Evolutionary conservation across 2,113 vertebrate genomes (phyloP).

Genomic region (Euleptes europaea): DNA sequence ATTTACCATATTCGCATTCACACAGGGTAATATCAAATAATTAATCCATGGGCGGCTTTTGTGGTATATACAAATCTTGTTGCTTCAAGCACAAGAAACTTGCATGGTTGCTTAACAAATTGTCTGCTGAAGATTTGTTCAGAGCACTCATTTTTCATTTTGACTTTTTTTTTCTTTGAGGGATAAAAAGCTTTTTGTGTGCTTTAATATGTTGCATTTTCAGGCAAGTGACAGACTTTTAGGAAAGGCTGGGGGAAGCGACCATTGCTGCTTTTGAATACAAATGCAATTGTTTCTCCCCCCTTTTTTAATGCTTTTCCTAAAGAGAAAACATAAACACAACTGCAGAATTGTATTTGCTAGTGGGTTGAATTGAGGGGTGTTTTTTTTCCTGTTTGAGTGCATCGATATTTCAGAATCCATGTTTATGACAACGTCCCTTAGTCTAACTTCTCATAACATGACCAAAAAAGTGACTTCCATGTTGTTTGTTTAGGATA

Average conservation of each 20-base stretch:
- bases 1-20: conserved; percentile 32
- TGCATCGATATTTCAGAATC: neutral
- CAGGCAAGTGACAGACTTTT: conserved; percentile 28
- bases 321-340: conserved; percentile 28
- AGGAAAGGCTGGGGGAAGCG: conserved; percentile 36
- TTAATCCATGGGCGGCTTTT: conserved; percentile 54
- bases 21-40: conserved; percentile 22
- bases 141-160: conserved; percentile 59
- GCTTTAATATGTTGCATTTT: conserved; percentile 29
- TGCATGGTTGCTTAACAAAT: conserved; percentile 54
- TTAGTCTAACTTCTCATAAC: neutral
- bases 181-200: conserved; percentile 39
- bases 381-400: rapidly evolving
- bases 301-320: conserved; percentile 29
- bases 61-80: conserved; percentile 3
- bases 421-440: neutral
- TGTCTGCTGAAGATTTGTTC: conserved; percentile 52
- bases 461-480: too few species aligned
- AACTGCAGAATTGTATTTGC: neutral
- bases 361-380: neutral
- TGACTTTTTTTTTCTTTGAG: conserved; percentile 32
- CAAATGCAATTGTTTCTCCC: conserved; percentile 54
- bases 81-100: conserved; percentile 42
- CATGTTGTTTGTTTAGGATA: too few species aligned
- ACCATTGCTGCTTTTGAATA: conserved; percentile 62